Percentiles rank a stretch among this genome's conserved stretches.
These are phyloP conservation scores for Mythimna lalbum DNA, from an alignment of 2,888 invertebrate genomes.

Conservation along the genomic window DNA sequence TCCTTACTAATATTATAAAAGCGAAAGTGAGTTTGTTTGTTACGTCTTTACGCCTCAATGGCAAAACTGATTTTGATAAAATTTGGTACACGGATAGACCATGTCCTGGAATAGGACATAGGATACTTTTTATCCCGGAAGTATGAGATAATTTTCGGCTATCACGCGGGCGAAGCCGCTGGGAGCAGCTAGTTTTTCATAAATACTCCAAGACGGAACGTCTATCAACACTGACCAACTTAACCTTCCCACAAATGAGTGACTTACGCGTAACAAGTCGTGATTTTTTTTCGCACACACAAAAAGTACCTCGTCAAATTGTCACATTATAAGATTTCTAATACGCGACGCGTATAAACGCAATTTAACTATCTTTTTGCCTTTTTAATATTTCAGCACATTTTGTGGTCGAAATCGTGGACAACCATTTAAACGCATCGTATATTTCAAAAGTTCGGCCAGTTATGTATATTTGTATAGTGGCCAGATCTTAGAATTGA, in stretches of 20 bases:
- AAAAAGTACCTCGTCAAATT: conserved; percentile 11
- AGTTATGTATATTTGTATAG: too few relatives aligned
- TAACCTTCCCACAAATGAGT: neutral
- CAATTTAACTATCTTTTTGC: conserved; percentile 11
- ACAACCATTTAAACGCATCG: conserved; percentile 35
- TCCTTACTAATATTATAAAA: too few relatives aligned
- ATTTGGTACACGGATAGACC: too few relatives aligned
- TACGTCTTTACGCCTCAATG: too few relatives aligned
- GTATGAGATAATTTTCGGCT: too few relatives aligned
- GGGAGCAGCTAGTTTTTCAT: too few relatives aligned
- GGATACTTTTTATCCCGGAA: too few relatives aligned
- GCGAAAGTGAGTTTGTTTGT: too few relatives aligned
- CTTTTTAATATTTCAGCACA: conserved; percentile 11
- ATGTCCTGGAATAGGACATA: too few relatives aligned
- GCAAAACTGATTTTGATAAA: too few relatives aligned
- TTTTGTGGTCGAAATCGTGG: conserved; percentile 19
- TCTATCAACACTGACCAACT: neutral
- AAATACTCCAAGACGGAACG: neutral
- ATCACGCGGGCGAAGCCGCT: too few relatives aligned
- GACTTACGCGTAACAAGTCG: neutral
- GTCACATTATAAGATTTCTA: neutral
- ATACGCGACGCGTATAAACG: neutral
- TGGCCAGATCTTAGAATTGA: too few relatives aligned
- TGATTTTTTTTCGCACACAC: conserved; percentile 4
- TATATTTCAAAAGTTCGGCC: neutral